Percentiles rank a stretch among this genome's conserved stretches.
Evolutionary conservation across 2,797 vertebrate genomes (phyloP).

Genomic region (Pseudomugil gertrudae): DNA sequence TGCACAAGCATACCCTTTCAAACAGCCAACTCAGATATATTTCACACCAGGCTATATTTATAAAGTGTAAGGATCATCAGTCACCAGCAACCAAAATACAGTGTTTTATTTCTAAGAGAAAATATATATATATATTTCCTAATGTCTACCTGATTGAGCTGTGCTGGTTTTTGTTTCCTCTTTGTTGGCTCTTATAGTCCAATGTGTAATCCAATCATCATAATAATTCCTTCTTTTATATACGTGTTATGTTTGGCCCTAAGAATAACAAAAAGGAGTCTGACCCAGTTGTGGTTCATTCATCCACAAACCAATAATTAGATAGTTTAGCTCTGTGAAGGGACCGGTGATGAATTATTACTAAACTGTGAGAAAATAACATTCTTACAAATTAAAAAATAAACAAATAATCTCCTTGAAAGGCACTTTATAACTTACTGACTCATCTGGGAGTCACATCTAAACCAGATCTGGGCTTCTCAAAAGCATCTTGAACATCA

Average conservation of each 20-base stretch:
- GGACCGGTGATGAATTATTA: constrained; percentile 17
- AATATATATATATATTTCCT: constrained; percentile 33
- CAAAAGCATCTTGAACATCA: constrained; percentile 24
- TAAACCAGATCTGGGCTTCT: constrained; percentile 27
- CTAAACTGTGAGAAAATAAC: constrained; percentile 32
- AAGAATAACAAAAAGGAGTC: constrained; percentile 50
- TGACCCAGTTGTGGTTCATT: constrained; percentile 50
- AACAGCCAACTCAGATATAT: constrained; percentile 34
- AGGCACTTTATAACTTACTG: constrained; percentile 38
- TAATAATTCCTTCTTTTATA: constrained; percentile 25
- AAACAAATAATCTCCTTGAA: constrained; percentile 42
- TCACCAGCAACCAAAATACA: constrained; percentile 33
- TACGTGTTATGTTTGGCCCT: constrained; percentile 49
- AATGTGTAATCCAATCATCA: constrained; percentile 53
- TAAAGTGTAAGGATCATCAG: constrained; percentile 36
- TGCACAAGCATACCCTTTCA: constrained; percentile 32
- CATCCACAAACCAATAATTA: constrained; percentile 50
- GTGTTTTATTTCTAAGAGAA: constrained; percentile 38
- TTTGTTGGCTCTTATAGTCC: constrained; percentile 29
- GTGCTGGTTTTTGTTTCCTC: constrained; percentile 31
- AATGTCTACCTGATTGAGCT: constrained; percentile 35
- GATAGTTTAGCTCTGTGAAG: constrained; percentile 34
- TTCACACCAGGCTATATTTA: constrained; percentile 20
- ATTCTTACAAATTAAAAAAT: constrained; percentile 40
- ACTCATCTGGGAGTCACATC: constrained; percentile 56